These are phyloP conservation scores for Euzophera pinguis DNA, from an alignment of 2,888 invertebrate genomes.

Conservation along the genomic window DNA sequence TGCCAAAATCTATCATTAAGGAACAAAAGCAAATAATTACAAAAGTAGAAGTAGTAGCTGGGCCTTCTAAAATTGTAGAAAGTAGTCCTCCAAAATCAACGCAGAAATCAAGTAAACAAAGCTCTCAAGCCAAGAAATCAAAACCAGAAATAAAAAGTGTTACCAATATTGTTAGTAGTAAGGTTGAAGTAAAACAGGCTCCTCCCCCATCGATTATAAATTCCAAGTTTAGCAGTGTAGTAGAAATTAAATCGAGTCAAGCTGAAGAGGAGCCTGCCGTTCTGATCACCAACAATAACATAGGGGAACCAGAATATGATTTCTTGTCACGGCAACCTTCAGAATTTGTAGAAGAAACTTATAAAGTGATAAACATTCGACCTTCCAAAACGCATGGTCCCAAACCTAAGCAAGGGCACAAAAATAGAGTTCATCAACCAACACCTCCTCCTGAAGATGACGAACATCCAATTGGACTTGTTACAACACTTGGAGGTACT, in stretches of 20 bases:
- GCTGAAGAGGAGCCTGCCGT: conserved; percentile 79
- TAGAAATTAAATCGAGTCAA: conserved; percentile 74
- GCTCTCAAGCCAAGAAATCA: conserved; percentile 43
- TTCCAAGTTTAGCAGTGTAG: conserved; percentile 75
- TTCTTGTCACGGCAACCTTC: conserved; percentile 91
- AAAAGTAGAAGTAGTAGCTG: conserved; percentile 79
- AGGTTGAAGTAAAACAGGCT: conserved; percentile 72
- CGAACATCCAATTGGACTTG: conserved; percentile 87
- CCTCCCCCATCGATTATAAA: conserved; percentile 48
- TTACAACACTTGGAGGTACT: conserved; percentile 91
- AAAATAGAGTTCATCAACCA: conserved; percentile 61
- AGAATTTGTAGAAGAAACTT: conserved; percentile 91
- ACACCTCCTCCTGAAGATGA: conserved; percentile 76
- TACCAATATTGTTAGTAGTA: conserved; percentile 64
- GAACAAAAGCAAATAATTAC: conserved; percentile 71
- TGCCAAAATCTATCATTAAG: conserved; percentile 67
- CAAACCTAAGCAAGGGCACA: conserved; percentile 67
- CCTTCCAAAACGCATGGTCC: conserved; percentile 80
- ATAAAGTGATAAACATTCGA: conserved; percentile 88
- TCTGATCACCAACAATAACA: conserved; percentile 83
- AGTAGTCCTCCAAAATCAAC: conserved; percentile 48
- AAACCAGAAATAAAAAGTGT: conserved; percentile 61
- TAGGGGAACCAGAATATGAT: conserved; percentile 91
- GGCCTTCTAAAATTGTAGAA: conserved; percentile 71
- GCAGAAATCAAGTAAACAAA: conserved; percentile 51